Conservation (phyloP, 2,888 invertebrate genomes). For the Lasioglossum morio region DNA sequence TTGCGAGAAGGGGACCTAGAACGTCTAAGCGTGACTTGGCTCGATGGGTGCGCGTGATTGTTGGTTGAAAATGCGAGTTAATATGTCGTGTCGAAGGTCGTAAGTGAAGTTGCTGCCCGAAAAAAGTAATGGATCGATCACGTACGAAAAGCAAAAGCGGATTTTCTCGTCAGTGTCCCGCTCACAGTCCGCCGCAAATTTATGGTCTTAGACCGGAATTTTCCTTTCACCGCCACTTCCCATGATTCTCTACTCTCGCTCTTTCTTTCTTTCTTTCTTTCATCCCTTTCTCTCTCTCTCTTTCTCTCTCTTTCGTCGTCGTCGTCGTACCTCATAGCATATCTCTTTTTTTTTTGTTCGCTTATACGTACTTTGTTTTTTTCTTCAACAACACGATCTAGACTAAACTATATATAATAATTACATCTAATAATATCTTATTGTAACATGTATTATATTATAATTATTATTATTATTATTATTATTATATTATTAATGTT, state of each 20-base stretch:
- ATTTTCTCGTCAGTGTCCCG: constrained; percentile 63
- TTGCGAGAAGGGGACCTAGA: constrained; percentile 1
- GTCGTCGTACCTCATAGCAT: constrained; percentile 48
- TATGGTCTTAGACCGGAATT: constrained; percentile 80
- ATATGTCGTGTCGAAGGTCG: constrained; percentile 44
- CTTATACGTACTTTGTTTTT: constrained; percentile 80
- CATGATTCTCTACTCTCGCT: constrained; percentile 55
- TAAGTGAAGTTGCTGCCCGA: constrained; percentile 45
- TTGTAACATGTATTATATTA: constrained; percentile 84
- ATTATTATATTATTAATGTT: constrained; percentile 78
- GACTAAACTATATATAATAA: constrained; percentile 85
- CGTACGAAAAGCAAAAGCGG: constrained; percentile 57
- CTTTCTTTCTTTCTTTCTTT: constrained; percentile 34
- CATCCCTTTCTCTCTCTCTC: constrained; percentile 17
- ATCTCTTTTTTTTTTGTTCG: constrained; percentile 69
- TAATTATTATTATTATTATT: constrained; percentile 79
- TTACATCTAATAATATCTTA: constrained; percentile 85
- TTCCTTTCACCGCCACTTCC: constrained; percentile 57
- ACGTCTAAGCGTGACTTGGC: constrained; percentile 43
- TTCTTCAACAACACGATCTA: constrained; percentile 85
- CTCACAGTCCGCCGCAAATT: constrained; percentile 79
- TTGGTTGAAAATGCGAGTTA: constrained; percentile 33
- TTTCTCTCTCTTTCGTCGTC: constrained; percentile 26
- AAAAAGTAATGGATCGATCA: constrained; percentile 23
- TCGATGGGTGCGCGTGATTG: constrained; percentile 33